Conservation (phyloP, 2,113 vertebrate species). For the Ptychochromis oligacanthus region DNA sequence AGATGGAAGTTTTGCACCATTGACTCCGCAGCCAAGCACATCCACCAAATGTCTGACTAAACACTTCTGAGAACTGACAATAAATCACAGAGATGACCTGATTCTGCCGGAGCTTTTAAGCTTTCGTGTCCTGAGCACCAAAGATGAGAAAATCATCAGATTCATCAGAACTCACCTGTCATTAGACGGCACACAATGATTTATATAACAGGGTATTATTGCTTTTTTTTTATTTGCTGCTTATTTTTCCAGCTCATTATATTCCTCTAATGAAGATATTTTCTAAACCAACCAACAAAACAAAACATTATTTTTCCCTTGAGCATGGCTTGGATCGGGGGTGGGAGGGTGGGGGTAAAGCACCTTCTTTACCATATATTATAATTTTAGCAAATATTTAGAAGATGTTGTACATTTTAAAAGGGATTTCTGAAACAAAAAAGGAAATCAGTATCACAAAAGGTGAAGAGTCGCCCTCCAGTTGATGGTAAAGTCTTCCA, state of each 20-base stretch:
- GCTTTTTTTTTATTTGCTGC: background rate
- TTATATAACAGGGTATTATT: background rate
- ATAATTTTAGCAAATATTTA: background rate
- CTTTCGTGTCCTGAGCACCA: background rate
- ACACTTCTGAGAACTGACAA: conserved; percentile 26
- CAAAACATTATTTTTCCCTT: background rate
- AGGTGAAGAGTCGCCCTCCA: background rate
- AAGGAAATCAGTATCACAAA: background rate
- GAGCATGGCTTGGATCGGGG: background rate
- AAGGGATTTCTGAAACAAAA: background rate
- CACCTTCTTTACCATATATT: background rate
- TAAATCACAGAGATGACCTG: conserved; percentile 40
- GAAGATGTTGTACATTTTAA: background rate
- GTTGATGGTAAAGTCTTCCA: background rate
- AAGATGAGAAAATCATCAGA: background rate
- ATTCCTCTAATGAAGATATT: background rate
- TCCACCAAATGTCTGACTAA: conserved; percentile 42
- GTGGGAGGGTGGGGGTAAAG: background rate
- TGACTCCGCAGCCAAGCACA: conserved; percentile 40
- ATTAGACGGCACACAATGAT: background rate
- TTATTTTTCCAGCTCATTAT: background rate
- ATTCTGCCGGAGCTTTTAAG: conserved; percentile 19
- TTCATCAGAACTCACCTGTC: background rate
- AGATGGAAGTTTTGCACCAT: conserved; percentile 42
- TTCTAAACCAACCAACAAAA: background rate